Percentiles rank a stretch among this genome's conserved stretches.
These are phyloP conservation scores for Leguminivora glycinivorella DNA, from an alignment of 1,140 invertebrate genomes.

Conservation along the genomic window DNA sequence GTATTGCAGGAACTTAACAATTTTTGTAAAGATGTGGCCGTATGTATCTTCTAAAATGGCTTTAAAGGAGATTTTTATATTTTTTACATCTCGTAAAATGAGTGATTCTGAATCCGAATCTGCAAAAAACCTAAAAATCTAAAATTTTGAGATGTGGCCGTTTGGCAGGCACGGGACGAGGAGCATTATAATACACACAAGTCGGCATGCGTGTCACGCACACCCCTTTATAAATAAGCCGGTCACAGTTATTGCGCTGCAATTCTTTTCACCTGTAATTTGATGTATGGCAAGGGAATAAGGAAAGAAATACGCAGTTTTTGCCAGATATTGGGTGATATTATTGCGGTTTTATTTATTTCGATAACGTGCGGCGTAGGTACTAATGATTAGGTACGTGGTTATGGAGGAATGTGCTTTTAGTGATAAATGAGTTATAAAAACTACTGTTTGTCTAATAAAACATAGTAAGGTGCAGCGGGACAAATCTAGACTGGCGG, in stretches of 20 bases:
- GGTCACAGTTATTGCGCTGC: slow-evolving; percentile 52
- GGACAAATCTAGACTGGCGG: too few relatives aligned
- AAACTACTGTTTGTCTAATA: too few relatives aligned
- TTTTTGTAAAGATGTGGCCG: too few relatives aligned
- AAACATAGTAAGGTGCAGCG: too few relatives aligned
- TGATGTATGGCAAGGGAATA: slow-evolving; percentile 40
- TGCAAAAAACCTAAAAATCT: too few relatives aligned
- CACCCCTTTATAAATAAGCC: slow-evolving; percentile 56
- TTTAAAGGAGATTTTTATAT: too few relatives aligned
- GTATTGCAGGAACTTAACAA: too few relatives aligned
- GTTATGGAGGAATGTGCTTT: background rate
- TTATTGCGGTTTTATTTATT: slow-evolving; percentile 18
- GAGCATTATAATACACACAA: slow-evolving; percentile 14
- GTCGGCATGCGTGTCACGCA: slow-evolving; percentile 46
- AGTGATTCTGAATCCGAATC: background rate
- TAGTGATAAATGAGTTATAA: background rate
- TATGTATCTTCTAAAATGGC: too few relatives aligned
- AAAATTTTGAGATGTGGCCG: too few relatives aligned
- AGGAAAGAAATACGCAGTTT: slow-evolving; percentile 22
- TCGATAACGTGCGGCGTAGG: background rate
- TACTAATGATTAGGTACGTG: slow-evolving; percentile 1
- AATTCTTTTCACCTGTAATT: slow-evolving; percentile 64
- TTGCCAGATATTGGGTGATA: slow-evolving; percentile 21
- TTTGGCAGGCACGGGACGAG: too few relatives aligned
- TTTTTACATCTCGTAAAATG: too few relatives aligned